Conservation (phyloP, 2,888 invertebrate species). For the Abscondita cerata region DNA sequence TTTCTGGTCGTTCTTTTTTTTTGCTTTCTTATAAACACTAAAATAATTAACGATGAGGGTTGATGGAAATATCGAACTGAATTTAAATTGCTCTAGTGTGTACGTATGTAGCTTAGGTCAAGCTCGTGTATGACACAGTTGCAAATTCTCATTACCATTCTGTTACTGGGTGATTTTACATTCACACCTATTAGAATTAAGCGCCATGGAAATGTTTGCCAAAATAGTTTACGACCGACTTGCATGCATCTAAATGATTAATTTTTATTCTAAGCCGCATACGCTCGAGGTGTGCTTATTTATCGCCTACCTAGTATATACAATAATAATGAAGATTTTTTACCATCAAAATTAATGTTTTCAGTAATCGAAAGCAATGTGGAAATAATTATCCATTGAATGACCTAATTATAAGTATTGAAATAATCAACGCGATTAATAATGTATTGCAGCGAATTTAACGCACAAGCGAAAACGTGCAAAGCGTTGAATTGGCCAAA, state of each 20-base stretch:
- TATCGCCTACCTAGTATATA: no score
- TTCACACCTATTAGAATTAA: constrained; percentile 21
- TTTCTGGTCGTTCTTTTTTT: no score
- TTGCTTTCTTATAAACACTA: background rate
- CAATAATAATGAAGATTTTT: no score
- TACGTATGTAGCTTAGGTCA: constrained; percentile 18
- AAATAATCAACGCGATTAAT: no score
- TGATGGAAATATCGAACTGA: background rate
- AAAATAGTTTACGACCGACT: constrained; percentile 18
- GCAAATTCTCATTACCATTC: constrained; percentile 23
- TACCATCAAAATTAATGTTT: no score
- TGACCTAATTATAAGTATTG: no score
- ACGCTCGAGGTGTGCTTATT: background rate
- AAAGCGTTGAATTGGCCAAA: no score
- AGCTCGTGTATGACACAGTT: constrained; percentile 28
- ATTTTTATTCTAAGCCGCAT: background rate
- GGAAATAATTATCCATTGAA: no score
- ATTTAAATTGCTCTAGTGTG: background rate
- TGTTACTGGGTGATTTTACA: constrained; percentile 16
- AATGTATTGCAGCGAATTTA: no score
- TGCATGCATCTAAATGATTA: constrained; percentile 13
- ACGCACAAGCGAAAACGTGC: no score
- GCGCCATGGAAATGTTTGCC: constrained; percentile 2
- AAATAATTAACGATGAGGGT: background rate
- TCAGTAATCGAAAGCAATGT: no score